These are phyloP conservation scores for Perizoma affinitatum DNA, from an alignment of 2,888 invertebrate genomes.

Conservation along the genomic window DNA sequence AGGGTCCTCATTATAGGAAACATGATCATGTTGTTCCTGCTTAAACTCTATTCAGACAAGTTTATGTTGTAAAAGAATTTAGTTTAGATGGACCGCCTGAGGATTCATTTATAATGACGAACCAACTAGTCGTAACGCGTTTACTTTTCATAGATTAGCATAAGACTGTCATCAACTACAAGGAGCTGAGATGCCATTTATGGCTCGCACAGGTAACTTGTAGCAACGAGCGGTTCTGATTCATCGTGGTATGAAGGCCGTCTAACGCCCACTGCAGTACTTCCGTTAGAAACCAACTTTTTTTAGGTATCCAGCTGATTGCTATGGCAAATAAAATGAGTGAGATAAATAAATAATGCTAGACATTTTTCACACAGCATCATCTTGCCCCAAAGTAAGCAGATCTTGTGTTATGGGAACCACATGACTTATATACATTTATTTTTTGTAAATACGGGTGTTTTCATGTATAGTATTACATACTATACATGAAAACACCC, in stretches of 20 bases:
- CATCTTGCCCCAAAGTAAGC: no score
- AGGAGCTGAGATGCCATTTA: slow-evolving; percentile 34
- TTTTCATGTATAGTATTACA: no score
- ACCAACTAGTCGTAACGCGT: slow-evolving; percentile 9
- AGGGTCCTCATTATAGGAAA: slow-evolving; percentile 36
- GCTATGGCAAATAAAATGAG: no score
- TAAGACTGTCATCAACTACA: slow-evolving; percentile 17
- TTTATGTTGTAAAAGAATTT: no score
- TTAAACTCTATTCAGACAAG: neutral
- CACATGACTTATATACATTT: no score
- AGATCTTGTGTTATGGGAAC: no score
- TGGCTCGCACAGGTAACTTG: slow-evolving; percentile 28
- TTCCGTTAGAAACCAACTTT: slow-evolving; percentile 30
- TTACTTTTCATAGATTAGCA: slow-evolving; percentile 17
- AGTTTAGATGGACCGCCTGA: no score
- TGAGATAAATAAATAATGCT: no score
- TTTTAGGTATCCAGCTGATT: no score
- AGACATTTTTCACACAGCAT: no score
- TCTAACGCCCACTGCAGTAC: slow-evolving; percentile 33
- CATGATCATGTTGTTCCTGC: slow-evolving; percentile 33
- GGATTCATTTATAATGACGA: neutral
- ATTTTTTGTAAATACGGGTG: no score
- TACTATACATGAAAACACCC: no score
- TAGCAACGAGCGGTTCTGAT: slow-evolving; percentile 34
- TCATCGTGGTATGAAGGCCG: slow-evolving; percentile 39